Base-by-base conservation (phyloP, 2,888 invertebrate genomes). In the Agrypnus murinus region DNA sequence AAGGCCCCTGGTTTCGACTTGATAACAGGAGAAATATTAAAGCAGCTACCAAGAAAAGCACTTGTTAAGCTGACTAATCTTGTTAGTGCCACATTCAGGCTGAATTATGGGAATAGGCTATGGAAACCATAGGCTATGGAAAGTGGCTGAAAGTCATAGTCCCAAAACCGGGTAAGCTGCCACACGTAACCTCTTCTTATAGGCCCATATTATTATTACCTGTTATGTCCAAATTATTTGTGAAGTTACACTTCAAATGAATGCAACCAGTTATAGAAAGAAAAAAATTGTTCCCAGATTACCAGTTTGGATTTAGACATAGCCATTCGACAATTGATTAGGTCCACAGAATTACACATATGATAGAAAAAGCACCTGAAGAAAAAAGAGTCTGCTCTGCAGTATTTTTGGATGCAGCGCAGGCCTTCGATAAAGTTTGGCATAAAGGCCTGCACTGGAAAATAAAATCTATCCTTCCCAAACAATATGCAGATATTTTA, bases 271-370 rank as follows among this genome's bases (percentile, higher is more conserved):
- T 46, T 9, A 14, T 46, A 4, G 46, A 46, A 2, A 14, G 12
- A 14, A 2, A 46, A n/a, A 14, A 14, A 2, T 8, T 46, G 17
- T 6, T 46, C 12, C 46, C 46, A 15, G n/a, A 67, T 34, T 43
- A 64, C 34, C 72, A 74, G 32, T 75, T 72, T 63, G 76, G 75
- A 8, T 77, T 77, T n/a, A 38, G 72, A 32, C 48, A 73, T 14
- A 65, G 71, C 3, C 75, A 78, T 40, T 62, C 71, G 6, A 77
- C 75, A 8, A 73, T 70, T 6, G 76, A 79, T 12, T 77, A 78
- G 71, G 65, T 76, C 0, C 67, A 75, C 17, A 67, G 75, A 53
- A 62, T 78, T 0, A 50, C 43, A 0, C 59, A 66, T 17, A 55
- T 64, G 38, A 79, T 77, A 1, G 50, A 55, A 15, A 17, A 9